Percentiles rank a stretch among this genome's conserved stretches.
These are phyloP conservation scores for Phlogophora meticulosa DNA, from an alignment of 2,888 invertebrate species.

Conservation along the genomic window DNA sequence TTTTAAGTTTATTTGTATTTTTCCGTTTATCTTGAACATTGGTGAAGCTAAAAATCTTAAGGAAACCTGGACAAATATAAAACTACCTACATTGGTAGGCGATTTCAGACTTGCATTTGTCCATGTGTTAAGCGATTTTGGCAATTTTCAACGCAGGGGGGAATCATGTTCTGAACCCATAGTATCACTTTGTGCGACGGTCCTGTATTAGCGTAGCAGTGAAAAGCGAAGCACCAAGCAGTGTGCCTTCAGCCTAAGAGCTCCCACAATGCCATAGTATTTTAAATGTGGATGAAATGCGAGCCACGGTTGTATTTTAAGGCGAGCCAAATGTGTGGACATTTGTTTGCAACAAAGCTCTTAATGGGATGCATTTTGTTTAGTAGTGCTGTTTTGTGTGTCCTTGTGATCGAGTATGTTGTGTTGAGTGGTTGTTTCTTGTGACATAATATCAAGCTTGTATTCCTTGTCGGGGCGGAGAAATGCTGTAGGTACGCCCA, in stretches of 20 bases:
- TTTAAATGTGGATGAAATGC: slow-evolving; percentile 66
- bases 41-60: too few relatives aligned
- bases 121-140: too few relatives aligned
- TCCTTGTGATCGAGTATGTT: slow-evolving; percentile 38
- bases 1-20: too few relatives aligned
- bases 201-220: too few relatives aligned
- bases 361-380: slow-evolving; percentile 62
- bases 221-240: neutral
- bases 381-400: slow-evolving; percentile 36
- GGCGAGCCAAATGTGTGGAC: slow-evolving; percentile 61
- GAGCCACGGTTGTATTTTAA: slow-evolving; percentile 70
- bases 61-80: too few relatives aligned
- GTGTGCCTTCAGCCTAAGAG: slow-evolving; percentile 60
- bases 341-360: slow-evolving; percentile 63
- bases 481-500: too few relatives aligned
- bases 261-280: slow-evolving; percentile 73
- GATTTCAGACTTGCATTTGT: too few relatives aligned
- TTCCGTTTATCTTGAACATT: too few relatives aligned
- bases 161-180: too few relatives aligned
- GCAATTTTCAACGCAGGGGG: too few relatives aligned
- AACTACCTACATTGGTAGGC: too few relatives aligned
- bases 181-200: too few relatives aligned
- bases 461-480: neutral
- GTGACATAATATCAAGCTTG: neutral
- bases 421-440: slow-evolving; percentile 9